A percentile compares a stretch with the other conserved stretches of the same genome.
These are phyloP conservation scores for Drosophila eohydei DNA, from an alignment of 2,888 invertebrate species.

Conservation along the genomic window DNA sequence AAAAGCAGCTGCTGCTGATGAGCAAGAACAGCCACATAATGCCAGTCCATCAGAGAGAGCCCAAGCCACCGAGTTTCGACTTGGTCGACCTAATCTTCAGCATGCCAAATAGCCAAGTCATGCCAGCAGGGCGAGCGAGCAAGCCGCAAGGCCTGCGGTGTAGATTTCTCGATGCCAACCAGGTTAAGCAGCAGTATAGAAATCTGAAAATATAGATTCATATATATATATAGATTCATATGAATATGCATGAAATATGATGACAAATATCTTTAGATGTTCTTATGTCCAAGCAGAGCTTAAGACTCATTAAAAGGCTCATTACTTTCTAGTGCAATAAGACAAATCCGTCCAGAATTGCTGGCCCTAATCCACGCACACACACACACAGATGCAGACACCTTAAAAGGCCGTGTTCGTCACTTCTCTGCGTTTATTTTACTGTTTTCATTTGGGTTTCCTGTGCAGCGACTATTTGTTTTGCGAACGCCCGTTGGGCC, in stretches of 20 bases:
- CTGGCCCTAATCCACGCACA: slow-evolving; percentile 24
- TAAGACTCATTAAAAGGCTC: slow-evolving; percentile 8
- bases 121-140: slow-evolving; percentile 7
- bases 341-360: slow-evolving; percentile 10
- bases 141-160: slow-evolving; percentile 12
- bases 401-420: slow-evolving; percentile 13
- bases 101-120: slow-evolving; percentile 68
- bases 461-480: slow-evolving; percentile 16
- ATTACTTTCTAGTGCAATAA: slow-evolving; percentile 17
- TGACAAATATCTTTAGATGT: neutral
- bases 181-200: slow-evolving; percentile 9
- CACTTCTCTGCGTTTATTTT: slow-evolving; percentile 8
- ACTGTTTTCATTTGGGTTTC: slow-evolving; percentile 4
- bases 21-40: slow-evolving; percentile 27
- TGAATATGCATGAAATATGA: neutral
- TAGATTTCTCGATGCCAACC: slow-evolving; percentile 15
- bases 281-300: neutral
- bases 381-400: slow-evolving; percentile 1
- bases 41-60: slow-evolving; percentile 31
- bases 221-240: no score
- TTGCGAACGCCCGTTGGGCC: slow-evolving; percentile 33
- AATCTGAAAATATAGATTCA: neutral
- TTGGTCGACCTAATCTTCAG: slow-evolving; percentile 59
- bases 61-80: slow-evolving; percentile 7
- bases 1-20: slow-evolving; percentile 17